These are phyloP conservation scores for Alloscopus bannaensis DNA, from an alignment of 2,888 invertebrate genomes.

Conservation along the genomic window DNA sequence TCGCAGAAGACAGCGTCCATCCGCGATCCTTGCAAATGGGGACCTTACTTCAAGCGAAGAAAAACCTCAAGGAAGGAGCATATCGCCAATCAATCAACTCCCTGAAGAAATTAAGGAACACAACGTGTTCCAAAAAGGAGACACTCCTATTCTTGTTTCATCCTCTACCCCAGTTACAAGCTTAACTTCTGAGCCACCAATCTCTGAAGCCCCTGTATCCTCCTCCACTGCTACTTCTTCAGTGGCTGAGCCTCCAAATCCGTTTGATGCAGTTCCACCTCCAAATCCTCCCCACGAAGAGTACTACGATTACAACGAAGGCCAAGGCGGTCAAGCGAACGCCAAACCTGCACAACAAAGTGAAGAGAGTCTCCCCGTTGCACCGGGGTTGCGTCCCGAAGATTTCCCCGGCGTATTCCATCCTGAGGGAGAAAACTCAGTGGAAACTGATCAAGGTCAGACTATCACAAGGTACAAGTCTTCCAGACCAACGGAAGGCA, in stretches of 20 bases:
- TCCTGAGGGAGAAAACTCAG: constrained; percentile 27
- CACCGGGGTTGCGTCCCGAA: background rate
- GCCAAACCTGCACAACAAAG: no score
- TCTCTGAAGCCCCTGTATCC: no score
- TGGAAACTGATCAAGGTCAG: constrained; percentile 47
- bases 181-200: no score
- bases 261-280: background rate
- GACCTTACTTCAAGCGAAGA: background rate
- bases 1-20: no score
- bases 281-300: constrained; percentile 27
- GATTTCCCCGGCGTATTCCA: constrained; percentile 49
- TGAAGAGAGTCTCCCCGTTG: constrained; percentile 42
- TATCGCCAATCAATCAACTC: constrained; percentile 46
- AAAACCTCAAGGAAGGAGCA: constrained; percentile 27
- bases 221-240: background rate
- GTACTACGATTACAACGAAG: constrained; percentile 35
- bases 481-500: constrained; percentile 34
- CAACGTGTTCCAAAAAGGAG: no score
- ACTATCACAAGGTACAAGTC: constrained; percentile 23
- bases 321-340: background rate
- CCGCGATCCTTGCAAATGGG: no score
- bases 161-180: no score
- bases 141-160: no score
- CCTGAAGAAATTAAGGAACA: constrained; percentile 21
- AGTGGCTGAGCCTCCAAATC: background rate